phyloP scores from a whole-genome alignment of 1,140 invertebrate genomes.

The Tribolium castaneum region DNA sequence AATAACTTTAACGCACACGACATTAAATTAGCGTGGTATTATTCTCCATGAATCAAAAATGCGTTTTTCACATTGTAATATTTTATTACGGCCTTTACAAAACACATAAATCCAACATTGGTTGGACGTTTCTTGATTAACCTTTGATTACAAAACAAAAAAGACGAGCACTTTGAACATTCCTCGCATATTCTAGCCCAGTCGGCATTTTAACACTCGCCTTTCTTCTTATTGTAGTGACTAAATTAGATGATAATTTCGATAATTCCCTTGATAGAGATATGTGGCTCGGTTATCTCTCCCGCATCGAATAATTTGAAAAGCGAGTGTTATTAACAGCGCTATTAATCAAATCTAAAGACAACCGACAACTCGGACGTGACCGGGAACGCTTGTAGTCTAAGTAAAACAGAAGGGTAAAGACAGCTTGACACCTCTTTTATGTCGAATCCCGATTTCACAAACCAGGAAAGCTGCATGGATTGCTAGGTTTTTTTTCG shows the following conservation, averaged over 20 bases:
- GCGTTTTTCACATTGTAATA: neutral
- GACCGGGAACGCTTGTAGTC: slow-evolving; percentile 49
- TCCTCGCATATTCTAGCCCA: neutral
- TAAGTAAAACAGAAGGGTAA: slow-evolving; percentile 52
- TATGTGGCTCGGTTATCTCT: slow-evolving; percentile 50
- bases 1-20: slow-evolving; percentile 27
- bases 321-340: slow-evolving; percentile 52
- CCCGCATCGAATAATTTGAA: slow-evolving; percentile 47
- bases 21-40: slow-evolving; percentile 21
- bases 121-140: neutral
- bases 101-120: neutral
- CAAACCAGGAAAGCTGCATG: neutral
- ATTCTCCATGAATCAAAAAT: neutral
- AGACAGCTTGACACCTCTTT: slow-evolving; percentile 53
- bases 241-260: slow-evolving; percentile 41
- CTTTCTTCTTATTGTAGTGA: slow-evolving; percentile 13
- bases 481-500: no score
- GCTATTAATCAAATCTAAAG: slow-evolving; percentile 56
- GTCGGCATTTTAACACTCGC: neutral
- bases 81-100: neutral
- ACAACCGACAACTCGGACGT: slow-evolving; percentile 49
- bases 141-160: neutral
- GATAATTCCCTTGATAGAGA: slow-evolving; percentile 44
- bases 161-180: neutral
- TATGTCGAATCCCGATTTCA: slow-evolving; percentile 38